Conservation (phyloP, 2,888 invertebrate species). For the Anodontia alba region DNA sequence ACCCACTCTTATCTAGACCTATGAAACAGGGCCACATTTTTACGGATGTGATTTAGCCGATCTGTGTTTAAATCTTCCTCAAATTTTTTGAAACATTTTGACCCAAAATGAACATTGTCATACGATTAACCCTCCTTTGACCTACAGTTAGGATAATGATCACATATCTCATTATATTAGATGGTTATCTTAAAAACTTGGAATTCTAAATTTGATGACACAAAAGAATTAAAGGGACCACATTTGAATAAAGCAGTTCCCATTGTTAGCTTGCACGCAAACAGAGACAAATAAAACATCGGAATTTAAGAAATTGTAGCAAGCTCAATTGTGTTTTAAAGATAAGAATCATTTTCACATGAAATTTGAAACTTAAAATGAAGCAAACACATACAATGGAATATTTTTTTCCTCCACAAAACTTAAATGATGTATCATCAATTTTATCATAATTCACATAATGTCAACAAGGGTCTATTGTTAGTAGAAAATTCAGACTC, state of each 20-base stretch:
- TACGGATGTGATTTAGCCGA: neutral
- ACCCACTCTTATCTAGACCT: no score
- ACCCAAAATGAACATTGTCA: slow-evolving; percentile 35
- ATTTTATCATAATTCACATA: slow-evolving; percentile 15
- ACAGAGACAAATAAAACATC: slow-evolving; percentile 52
- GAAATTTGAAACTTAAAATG: slow-evolving; percentile 30
- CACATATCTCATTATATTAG: slow-evolving; percentile 53
- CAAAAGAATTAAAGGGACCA: slow-evolving; percentile 62
- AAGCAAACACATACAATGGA: slow-evolving; percentile 1
- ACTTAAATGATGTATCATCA: slow-evolving; percentile 20
- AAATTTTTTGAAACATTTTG: slow-evolving; percentile 10
- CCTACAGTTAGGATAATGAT: slow-evolving; percentile 50
- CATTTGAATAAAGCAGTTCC: slow-evolving; percentile 52
- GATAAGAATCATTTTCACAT: slow-evolving; percentile 45
- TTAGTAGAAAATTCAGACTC: neutral
- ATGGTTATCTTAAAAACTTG: slow-evolving; percentile 48
- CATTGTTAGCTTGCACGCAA: slow-evolving; percentile 58
- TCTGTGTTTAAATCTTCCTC: neutral
- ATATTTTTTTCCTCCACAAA: slow-evolving; percentile 9
- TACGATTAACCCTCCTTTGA: slow-evolving; percentile 30
- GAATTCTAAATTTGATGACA: slow-evolving; percentile 43
- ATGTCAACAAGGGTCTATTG: slow-evolving; percentile 15
- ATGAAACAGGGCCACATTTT: no score
- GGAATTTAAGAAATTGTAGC: slow-evolving; percentile 38
- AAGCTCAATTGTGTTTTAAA: slow-evolving; percentile 24